phyloP scores from a whole-genome alignment of 2,888 invertebrate genomes.

The Nebria salina region DNA sequence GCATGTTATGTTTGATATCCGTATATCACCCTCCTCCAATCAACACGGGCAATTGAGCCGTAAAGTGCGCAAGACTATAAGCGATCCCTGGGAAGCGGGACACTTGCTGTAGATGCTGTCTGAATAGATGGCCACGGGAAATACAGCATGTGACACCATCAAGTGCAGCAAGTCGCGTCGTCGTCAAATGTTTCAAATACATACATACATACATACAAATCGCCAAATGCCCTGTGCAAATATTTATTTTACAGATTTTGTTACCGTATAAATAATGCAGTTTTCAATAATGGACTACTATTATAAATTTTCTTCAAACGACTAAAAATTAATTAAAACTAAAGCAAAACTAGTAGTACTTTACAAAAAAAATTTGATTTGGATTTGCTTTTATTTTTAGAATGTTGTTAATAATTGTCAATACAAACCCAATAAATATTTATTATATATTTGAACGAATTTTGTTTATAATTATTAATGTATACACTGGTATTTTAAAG shows the following conservation, averaged over 20 bases:
- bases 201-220: neutral
- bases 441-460: too few species aligned
- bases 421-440: too few species aligned
- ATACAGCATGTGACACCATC: slow-evolving; percentile 57
- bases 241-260: neutral
- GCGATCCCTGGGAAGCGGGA: slow-evolving; percentile 54
- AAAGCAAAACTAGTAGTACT: too few species aligned
- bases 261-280: too few species aligned
- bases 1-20: slow-evolving; percentile 31
- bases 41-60: slow-evolving; percentile 55
- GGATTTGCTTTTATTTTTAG: too few species aligned
- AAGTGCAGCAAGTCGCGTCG: slow-evolving; percentile 26
- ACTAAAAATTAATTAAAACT: too few species aligned
- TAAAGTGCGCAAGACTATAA: slow-evolving; percentile 52
- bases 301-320: too few species aligned
- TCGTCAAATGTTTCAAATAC: neutral
- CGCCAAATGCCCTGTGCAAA: neutral
- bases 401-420: too few species aligned
- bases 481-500: too few species aligned
- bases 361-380: too few species aligned
- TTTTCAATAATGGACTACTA: too few species aligned
- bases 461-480: too few species aligned
- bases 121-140: slow-evolving; percentile 55
- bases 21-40: slow-evolving; percentile 57
- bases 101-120: slow-evolving; percentile 56